Evolutionary conservation across 1,140 invertebrate species (phyloP).

Genomic region (Theocolax elegans): DNA sequence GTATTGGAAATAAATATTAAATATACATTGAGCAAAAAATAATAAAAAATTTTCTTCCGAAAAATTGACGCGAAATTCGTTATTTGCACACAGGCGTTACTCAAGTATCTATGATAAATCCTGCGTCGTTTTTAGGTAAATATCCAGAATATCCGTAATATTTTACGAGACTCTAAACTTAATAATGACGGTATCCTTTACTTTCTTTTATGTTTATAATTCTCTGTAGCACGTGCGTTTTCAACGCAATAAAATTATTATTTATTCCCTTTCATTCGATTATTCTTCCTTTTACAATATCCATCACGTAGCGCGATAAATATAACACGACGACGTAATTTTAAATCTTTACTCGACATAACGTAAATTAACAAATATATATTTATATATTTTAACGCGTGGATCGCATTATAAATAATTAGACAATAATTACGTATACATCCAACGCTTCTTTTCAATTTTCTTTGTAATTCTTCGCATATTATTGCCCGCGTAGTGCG

Average conservation of each 20-base stretch:
- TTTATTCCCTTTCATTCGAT: constrained; percentile 13
- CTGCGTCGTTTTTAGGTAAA: too few species aligned
- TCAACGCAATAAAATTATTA: constrained; percentile 32
- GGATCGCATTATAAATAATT: constrained; percentile 15
- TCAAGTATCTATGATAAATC: too few species aligned
- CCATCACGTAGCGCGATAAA: constrained; percentile 15
- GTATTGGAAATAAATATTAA: too few species aligned
- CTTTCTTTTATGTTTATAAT: constrained; percentile 41
- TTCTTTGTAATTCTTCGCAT: background rate
- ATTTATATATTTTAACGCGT: background rate
- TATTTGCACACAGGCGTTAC: too few species aligned
- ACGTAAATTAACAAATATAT: background rate
- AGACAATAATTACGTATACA: constrained; percentile 45
- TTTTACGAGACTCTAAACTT: constrained; percentile 23
- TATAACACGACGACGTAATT: constrained; percentile 42
- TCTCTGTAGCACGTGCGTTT: constrained; percentile 31
- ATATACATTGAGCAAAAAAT: too few species aligned
- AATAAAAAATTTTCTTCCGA: too few species aligned
- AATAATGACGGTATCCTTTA: constrained; percentile 42
- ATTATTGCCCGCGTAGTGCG: too few species aligned
- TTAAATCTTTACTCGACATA: too few species aligned
- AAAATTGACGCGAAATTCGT: too few species aligned
- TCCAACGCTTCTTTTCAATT: constrained; percentile 40
- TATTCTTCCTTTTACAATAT: constrained; percentile 19
- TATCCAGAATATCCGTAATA: constrained; percentile 36